These are phyloP conservation scores for Ophion ellenae DNA, from an alignment of 2,888 invertebrate species.

Conservation along the genomic window DNA sequence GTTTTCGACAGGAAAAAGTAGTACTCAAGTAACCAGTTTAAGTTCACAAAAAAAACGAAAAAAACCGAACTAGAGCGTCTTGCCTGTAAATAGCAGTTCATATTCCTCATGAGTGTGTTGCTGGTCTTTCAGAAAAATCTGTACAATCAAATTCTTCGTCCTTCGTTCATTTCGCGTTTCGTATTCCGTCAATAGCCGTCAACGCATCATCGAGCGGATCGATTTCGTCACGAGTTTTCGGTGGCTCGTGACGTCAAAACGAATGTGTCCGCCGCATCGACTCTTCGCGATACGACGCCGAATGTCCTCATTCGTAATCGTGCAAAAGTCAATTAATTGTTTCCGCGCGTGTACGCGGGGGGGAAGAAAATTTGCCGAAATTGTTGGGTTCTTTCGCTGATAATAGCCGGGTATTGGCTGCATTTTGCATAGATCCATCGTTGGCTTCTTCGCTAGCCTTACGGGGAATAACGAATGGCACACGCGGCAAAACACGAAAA, in stretches of 20 bases:
- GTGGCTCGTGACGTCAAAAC: background rate
- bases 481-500: conserved; percentile 52
- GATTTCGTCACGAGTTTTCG: background rate
- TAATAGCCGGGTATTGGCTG: conserved; percentile 53
- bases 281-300: background rate
- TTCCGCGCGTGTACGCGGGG: background rate
- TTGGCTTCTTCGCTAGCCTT: background rate
- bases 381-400: conserved; percentile 45
- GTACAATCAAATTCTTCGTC: background rate
- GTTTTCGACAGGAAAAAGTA: too few relatives aligned
- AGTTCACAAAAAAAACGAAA: too few relatives aligned
- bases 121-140: background rate
- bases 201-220: background rate
- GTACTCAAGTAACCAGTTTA: too few relatives aligned
- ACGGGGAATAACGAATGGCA: conserved; percentile 53
- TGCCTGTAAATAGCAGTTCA: background rate
- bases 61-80: too few relatives aligned
- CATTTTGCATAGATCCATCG: conserved; percentile 30
- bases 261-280: background rate
- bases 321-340: conserved; percentile 7
- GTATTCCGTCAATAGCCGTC: background rate
- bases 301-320: background rate
- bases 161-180: background rate
- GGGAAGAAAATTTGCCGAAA: conserved; percentile 34
- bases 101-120: background rate